These are phyloP conservation scores for Tanaodytes sp. DNA, from an alignment of 2,888 invertebrate genomes.

Conservation along the genomic window DNA sequence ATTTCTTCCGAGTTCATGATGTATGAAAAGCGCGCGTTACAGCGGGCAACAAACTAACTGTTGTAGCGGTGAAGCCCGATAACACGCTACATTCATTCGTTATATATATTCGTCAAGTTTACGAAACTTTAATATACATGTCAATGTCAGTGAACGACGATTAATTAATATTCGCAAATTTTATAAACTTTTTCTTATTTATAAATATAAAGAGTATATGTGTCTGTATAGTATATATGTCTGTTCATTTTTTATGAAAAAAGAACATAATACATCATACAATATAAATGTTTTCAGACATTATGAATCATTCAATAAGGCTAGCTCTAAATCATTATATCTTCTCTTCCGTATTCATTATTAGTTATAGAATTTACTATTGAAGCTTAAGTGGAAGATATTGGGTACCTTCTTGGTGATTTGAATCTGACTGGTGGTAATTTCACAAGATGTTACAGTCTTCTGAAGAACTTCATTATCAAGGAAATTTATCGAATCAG, in stretches of 20 bases:
- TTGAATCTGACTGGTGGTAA: conserved; percentile 65
- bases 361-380: conserved; percentile 51
- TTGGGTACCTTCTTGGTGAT: conserved; percentile 67
- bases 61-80: conserved; percentile 29
- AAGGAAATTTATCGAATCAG: conserved; percentile 56
- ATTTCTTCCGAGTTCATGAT: conserved; percentile 31
- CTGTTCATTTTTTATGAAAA: too few relatives aligned
- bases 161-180: too few relatives aligned
- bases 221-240: too few relatives aligned
- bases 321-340: too few relatives aligned
- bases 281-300: too few relatives aligned
- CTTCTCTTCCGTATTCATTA: neutral
- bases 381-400: too few relatives aligned
- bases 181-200: too few relatives aligned
- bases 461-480: conserved; percentile 59
- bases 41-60: conserved; percentile 20
- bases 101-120: too few relatives aligned
- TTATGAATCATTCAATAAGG: too few relatives aligned
- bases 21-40: conserved; percentile 20
- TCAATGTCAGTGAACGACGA: too few relatives aligned
- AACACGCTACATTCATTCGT: neutral
- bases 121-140: neutral
- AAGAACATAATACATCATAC: too few relatives aligned
- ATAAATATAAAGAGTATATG: too few relatives aligned
- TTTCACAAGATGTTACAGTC: conserved; percentile 63